phyloP scores from a whole-genome alignment of 2,888 invertebrate species.

The Hypsopygia costalis region DNA sequence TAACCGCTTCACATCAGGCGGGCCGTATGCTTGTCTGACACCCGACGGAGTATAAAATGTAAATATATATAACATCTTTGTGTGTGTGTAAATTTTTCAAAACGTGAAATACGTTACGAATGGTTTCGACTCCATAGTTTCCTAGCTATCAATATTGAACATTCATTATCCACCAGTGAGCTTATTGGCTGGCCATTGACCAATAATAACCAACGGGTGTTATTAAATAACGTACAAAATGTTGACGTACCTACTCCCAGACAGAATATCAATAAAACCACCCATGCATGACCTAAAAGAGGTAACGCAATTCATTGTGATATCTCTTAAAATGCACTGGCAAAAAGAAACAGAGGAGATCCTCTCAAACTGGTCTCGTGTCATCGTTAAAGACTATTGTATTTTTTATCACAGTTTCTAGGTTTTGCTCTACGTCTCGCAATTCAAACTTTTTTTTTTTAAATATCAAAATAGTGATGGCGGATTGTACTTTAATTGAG shows the following conservation, averaged over 20 bases:
- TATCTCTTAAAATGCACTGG: slow-evolving; percentile 13
- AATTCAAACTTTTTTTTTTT: slow-evolving; percentile 22
- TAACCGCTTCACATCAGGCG: too few relatives aligned
- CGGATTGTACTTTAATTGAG: slow-evolving; percentile 18
- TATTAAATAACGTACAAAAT: slow-evolving; percentile 53
- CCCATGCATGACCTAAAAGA: slow-evolving; percentile 24
- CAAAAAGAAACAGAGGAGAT: slow-evolving; percentile 18
- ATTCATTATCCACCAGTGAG: slow-evolving; percentile 50
- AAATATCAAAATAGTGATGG: slow-evolving; percentile 18
- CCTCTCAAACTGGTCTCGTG: slow-evolving; percentile 23
- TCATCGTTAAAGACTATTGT: slow-evolving; percentile 13
- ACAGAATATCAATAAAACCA: slow-evolving; percentile 36
- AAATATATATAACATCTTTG: too few relatives aligned
- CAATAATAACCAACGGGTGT: slow-evolving; percentile 45
- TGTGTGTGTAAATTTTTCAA: too few relatives aligned
- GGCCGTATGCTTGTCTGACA: too few relatives aligned
- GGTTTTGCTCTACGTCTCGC: slow-evolving; percentile 27
- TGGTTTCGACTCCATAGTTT: slow-evolving; percentile 44
- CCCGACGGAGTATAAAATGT: too few relatives aligned
- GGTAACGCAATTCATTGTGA: slow-evolving; percentile 1
- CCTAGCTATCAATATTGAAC: slow-evolving; percentile 31
- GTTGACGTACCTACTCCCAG: slow-evolving; percentile 25
- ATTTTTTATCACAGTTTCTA: slow-evolving; percentile 24
- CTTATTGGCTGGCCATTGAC: slow-evolving; percentile 52
- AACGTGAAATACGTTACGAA: too few relatives aligned